A percentile compares a stretch with the other conserved stretches of the same genome.
Conservation (phyloP, 1,140 invertebrate genomes). For the Drosophila auraria region DNA sequence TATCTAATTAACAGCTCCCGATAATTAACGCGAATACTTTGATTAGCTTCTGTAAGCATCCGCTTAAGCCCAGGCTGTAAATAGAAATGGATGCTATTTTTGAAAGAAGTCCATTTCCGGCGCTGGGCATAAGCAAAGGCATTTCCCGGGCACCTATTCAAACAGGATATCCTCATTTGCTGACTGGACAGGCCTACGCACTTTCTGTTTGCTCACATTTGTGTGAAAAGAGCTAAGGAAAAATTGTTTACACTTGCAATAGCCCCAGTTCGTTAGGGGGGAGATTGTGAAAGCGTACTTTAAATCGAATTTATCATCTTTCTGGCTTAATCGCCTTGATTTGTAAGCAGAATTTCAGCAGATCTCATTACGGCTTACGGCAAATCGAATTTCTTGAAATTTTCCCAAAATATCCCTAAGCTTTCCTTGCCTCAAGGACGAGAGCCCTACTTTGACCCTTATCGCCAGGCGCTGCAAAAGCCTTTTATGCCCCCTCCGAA, state of each 20-base stretch:
- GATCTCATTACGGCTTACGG: conserved; percentile 8
- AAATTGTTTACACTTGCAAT: conserved; percentile 27
- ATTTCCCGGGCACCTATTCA: conserved; percentile 9
- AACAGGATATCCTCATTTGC: conserved; percentile 51
- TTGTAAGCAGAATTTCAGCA: conserved; percentile 16
- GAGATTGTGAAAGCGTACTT: not conserved
- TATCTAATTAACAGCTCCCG: conserved; percentile 38
- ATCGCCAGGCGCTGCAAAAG: conserved; percentile 5
- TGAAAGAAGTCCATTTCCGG: conserved; percentile 16
- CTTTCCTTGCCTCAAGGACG: not conserved
- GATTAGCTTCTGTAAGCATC: conserved; percentile 30
- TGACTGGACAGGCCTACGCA: conserved; percentile 25
- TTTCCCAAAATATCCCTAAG: conserved; percentile 6
- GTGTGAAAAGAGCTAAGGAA: conserved; percentile 31
- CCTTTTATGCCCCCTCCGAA: conserved; percentile 34
- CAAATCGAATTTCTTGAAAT: conserved; percentile 37
- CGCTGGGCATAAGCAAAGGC: not conserved
- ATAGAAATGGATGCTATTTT: conserved; percentile 11
- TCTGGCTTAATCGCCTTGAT: conserved; percentile 32
- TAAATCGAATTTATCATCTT: conserved; percentile 35
- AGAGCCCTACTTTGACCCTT: conserved; percentile 10
- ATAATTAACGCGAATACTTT: conserved; percentile 50
- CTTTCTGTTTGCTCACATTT: conserved; percentile 40
- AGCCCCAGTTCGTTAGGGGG: no score
- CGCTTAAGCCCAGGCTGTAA: conserved; percentile 6